Evolutionary conservation across 2,888 invertebrate genomes (phyloP).

Genomic region (Lasioglossum malachurum): DNA sequence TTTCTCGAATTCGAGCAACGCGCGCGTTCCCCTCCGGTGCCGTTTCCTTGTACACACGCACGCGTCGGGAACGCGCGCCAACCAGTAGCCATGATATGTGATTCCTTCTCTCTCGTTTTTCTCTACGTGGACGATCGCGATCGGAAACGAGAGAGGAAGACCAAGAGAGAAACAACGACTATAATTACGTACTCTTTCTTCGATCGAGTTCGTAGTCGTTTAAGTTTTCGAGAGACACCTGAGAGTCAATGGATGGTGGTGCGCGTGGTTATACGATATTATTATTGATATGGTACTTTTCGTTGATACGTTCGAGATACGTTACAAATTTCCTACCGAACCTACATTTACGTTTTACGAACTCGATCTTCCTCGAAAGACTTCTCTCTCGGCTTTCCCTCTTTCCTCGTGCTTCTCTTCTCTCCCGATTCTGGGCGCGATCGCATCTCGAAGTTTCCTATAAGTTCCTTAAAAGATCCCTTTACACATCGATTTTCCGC

Average conservation of each 20-base stretch:
- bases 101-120: conserved; percentile 43
- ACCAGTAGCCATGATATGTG: conserved; percentile 62
- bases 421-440: conserved; percentile 21
- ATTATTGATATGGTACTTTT: conserved; percentile 43
- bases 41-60: conserved; percentile 29
- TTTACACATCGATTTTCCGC: conserved; percentile 24
- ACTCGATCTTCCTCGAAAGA: background rate
- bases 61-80: conserved; percentile 46
- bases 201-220: background rate
- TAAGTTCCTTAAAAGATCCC: conserved; percentile 39
- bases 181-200: background rate
- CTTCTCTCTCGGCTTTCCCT: background rate
- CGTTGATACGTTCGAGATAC: conserved; percentile 36
- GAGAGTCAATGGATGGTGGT: conserved; percentile 26
- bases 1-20: conserved; percentile 49
- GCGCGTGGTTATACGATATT: background rate
- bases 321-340: background rate
- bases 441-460: conserved; percentile 23
- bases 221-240: background rate
- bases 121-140: conserved; percentile 34
- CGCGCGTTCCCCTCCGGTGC: conserved; percentile 41
- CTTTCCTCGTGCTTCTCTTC: background rate
- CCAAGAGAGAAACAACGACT: background rate
- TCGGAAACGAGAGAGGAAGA: conserved; percentile 37
- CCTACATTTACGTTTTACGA: background rate